These are phyloP conservation scores for Micrasema minimum DNA, from an alignment of 1,140 invertebrate genomes.

Conservation along the genomic window DNA sequence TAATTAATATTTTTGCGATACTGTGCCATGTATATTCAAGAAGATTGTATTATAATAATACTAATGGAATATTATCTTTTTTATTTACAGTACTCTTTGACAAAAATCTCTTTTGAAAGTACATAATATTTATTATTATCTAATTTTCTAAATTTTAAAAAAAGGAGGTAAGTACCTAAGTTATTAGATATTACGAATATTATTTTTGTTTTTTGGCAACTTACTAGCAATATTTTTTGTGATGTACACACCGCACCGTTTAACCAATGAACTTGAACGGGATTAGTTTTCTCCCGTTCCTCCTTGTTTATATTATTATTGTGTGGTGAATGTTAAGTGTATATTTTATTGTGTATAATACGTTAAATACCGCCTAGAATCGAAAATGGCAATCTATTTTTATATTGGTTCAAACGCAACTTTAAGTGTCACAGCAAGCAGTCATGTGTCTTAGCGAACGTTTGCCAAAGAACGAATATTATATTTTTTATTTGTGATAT, in stretches of 20 bases:
- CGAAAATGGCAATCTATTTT: constrained; percentile 21
- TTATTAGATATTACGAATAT: no score
- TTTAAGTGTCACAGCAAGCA: constrained; percentile 18
- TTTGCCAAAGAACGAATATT: constrained; percentile 32
- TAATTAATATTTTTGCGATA: no score
- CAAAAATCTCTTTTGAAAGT: no score
- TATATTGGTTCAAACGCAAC: not conserved
- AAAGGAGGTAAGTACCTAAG: no score
- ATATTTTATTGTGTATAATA: constrained; percentile 12
- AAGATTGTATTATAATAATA: no score
- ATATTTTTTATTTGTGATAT: constrained; percentile 22
- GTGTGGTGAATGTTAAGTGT: constrained; percentile 24
- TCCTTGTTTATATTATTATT: constrained; percentile 46
- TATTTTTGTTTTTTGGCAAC: no score
- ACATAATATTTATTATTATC: no score
- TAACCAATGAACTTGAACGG: constrained; percentile 47
- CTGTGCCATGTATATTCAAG: no score
- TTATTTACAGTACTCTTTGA: no score
- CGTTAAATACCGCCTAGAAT: constrained; percentile 9
- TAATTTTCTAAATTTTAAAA: no score
- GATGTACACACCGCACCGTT: constrained; percentile 34
- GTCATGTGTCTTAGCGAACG: constrained; percentile 28
- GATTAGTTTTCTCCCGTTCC: constrained; percentile 38
- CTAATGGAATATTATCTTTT: no score
- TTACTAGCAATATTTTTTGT: no score